Base-by-base conservation (phyloP, 2,888 invertebrate species). In the Lypha dubia region DNA sequence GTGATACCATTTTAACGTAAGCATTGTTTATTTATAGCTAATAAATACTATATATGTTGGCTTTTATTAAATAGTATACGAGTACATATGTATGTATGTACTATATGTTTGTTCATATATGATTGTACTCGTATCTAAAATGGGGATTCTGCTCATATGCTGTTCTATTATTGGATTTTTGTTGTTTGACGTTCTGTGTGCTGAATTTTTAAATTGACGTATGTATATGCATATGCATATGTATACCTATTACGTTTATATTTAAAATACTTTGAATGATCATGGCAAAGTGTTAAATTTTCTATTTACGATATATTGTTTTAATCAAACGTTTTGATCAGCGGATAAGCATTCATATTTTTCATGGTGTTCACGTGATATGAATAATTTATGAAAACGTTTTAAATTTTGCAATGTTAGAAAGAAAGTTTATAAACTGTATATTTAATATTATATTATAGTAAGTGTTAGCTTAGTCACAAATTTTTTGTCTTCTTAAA, bases 361-460 rank as follows among this genome's bases (percentile, higher is more conserved):
- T 80, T 84, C 75, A 84, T 84, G 79, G 1, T 67, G 53, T 80
- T 84, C 80, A 84, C 84, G 84, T 84, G 84, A 84, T 77, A 70
- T 46, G 15, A 17, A 53, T 53, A 32, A 13, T 67, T 49, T 38
- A 68, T 38, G 0, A 44, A 70, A 51, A 79, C 53, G 70, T 41
- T 51, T 79, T 62, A 13, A 13, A 17, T 44, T 62, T n/a, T 56
- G 0, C 35, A 11, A 2, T 17, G 3, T 58, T 58, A 20, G 0
- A 24, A 24, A 24, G 24, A n/a, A 44, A 8, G 20, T 49, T 1
- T 17, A 49, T 15, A 20, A 49, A 44, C 17, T 5, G 20, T 49
- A 49, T 49, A 49, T 51, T 22, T 22, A 20, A 20, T 22, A 22
- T 51, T 22, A 51, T 17, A 46, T 46, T 46, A 17, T 17, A 17